Base-by-base conservation (phyloP, 23 tunicate genomes). In the Diplosoma virens region DNA sequence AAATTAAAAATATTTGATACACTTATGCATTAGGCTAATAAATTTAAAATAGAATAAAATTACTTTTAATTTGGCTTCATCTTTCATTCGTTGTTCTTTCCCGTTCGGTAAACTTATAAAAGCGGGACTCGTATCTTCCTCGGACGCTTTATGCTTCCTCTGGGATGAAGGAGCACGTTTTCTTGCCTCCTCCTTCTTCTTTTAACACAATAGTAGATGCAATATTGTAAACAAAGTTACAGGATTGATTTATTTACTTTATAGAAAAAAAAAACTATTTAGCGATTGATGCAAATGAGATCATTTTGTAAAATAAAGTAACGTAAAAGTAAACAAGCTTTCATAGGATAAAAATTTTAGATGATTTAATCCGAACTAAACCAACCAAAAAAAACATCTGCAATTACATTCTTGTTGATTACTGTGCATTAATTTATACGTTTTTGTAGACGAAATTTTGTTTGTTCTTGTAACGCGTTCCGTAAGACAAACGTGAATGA, bases 81-180 rank as follows among this genome's bases (percentile, higher is more conserved):
- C 98, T 47, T 93, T 93, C 81, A 81, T 81, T 76, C 98, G 45
- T 53, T 85, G 92, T 32, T 93, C 87, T 36, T 93, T 93, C 2
- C 92, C 98, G 59, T 93, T 86, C 3, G 79, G 81, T 2, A 82
- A 31, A 11, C 70, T 30, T 11, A 82, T 70, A 4, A 93, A 78
- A 11, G 71, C 41, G 2, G 87, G 88, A 4, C 84, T 58, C 16
- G 59, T 46, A 22, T 93, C 98, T 48, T 81, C 87, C 33, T 85
- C 98, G 16, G 83, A 67, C 16, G 30, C 71, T 33, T 52, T 34
- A 48, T 65, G 54, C 23, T 76, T 81, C 18, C 93, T 33, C 14
- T 79, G 22, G 1, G 98, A 33, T 23, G 86, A 24, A 26, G 74
- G 79, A 30, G 61, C 61, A 2, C 78, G 78, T 24, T 72, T 72